A percentile compares a stretch with the other conserved stretches of the same genome.
phyloP scores from a whole-genome alignment of 2,888 invertebrate species.

The Heliconius cydno region DNA sequence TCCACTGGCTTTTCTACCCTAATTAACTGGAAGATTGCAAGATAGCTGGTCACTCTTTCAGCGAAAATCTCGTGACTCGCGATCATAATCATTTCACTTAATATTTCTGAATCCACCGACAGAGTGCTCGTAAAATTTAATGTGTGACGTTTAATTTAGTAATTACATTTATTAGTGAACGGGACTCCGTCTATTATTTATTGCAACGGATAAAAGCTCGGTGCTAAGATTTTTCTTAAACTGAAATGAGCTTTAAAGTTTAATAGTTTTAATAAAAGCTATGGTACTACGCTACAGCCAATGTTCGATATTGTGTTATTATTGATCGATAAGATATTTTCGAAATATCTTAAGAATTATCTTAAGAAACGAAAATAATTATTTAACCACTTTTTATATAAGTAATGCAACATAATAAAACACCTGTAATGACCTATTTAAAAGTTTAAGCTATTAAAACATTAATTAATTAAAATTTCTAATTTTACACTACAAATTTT shows the following conservation, averaged over 20 bases:
- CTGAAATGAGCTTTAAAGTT: conserved; percentile 10
- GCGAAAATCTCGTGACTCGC: conserved; percentile 59
- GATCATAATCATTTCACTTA: conserved; percentile 69
- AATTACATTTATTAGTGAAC: conserved; percentile 38
- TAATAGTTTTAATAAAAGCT: neutral
- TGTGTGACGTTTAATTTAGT: conserved; percentile 54
- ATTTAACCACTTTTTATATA: neutral
- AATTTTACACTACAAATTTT: conserved; percentile 1
- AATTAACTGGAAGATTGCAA: conserved; percentile 72
- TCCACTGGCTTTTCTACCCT: conserved; percentile 58
- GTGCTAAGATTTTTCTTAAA: conserved; percentile 22
- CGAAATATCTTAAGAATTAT: no score
- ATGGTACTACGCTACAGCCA: neutral
- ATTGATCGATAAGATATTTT: neutral
- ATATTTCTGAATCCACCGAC: conserved; percentile 57
- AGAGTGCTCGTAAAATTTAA: conserved; percentile 57
- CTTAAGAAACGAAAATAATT: no score
- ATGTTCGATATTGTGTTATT: neutral
- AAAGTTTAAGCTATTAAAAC: neutral
- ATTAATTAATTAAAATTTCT: neutral
- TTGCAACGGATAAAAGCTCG: conserved; percentile 13
- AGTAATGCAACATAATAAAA: neutral
- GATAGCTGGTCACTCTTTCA: conserved; percentile 50
- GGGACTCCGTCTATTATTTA: conserved; percentile 30
- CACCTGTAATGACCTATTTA: neutral